These are phyloP conservation scores for Priocnemis perturbator DNA, from an alignment of 2,888 invertebrate species.

Conservation along the genomic window DNA sequence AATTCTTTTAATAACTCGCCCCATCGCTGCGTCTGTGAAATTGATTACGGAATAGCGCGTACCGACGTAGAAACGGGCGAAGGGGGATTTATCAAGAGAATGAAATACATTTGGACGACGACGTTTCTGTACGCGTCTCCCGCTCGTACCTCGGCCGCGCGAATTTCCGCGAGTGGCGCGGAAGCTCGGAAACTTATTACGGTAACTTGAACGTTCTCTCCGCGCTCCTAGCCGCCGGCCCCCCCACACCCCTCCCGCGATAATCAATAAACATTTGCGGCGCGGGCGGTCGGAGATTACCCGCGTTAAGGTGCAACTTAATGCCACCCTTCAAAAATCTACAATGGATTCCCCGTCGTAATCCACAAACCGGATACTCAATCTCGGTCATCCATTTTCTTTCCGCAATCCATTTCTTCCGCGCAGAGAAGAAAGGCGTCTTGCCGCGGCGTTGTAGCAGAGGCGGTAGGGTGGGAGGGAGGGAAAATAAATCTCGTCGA, in stretches of 20 bases:
- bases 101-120: too few relatives aligned
- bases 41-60: too few relatives aligned
- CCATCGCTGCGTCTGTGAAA: too few relatives aligned
- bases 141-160: too few relatives aligned
- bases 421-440: neutral
- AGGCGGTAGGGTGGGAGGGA: neutral
- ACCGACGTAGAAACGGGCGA: too few relatives aligned
- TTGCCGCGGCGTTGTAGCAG: neutral
- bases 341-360: conserved; percentile 5
- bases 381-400: conserved; percentile 6
- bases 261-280: too few relatives aligned
- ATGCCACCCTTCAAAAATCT: neutral
- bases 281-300: too few relatives aligned
- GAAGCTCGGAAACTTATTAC: neutral
- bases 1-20: too few relatives aligned
- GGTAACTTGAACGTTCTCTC: neutral
- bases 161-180: neutral
- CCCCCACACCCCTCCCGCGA: too few relatives aligned
- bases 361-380: conserved; percentile 5
- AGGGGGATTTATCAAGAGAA: too few relatives aligned
- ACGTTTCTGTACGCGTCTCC: neutral
- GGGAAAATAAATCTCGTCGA: conserved; percentile 23
- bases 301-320: neutral
- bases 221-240: too few relatives aligned
- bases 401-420: conserved; percentile 8